A percentile compares a stretch with the other conserved stretches of the same genome.
phyloP scores from a whole-genome alignment of 2,888 invertebrate genomes.

The Coleophora deauratella region DNA sequence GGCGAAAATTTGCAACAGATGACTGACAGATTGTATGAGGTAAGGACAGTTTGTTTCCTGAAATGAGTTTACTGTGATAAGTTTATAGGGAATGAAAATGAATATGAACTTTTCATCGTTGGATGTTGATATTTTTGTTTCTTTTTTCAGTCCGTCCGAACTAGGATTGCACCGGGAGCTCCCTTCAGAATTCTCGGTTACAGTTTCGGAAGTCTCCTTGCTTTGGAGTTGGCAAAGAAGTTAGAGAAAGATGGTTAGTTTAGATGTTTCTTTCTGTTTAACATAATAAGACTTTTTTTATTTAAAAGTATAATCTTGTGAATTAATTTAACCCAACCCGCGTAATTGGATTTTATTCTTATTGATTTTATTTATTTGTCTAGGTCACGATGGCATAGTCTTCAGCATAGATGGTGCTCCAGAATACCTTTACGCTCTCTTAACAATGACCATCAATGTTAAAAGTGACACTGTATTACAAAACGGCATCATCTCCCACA shows the following conservation, averaged over 20 bases:
- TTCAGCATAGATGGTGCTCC: slow-evolving; percentile 89
- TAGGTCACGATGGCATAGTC: slow-evolving; percentile 73
- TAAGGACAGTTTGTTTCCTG: slow-evolving; percentile 28
- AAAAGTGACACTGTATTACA: slow-evolving; percentile 68
- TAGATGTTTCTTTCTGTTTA: neutral
- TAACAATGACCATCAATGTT: slow-evolving; percentile 58
- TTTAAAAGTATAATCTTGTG: neutral
- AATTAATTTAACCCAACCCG: no score
- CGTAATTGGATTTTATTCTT: no score
- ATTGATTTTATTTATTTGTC: slow-evolving; percentile 1
- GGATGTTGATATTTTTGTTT: neutral
- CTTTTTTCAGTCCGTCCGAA: slow-evolving; percentile 71
- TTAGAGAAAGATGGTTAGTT: slow-evolving; percentile 78
- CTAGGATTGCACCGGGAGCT: slow-evolving; percentile 72
- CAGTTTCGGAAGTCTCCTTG: slow-evolving; percentile 88
- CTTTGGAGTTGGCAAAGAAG: slow-evolving; percentile 82
- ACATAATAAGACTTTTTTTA: neutral
- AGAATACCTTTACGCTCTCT: slow-evolving; percentile 75
- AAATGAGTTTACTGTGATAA: no score
- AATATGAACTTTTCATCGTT: no score
- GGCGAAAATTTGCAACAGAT: slow-evolving; percentile 60
- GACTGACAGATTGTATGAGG: slow-evolving; percentile 68
- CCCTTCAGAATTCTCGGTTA: slow-evolving; percentile 88
- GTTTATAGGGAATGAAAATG: no score
- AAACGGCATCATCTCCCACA: slow-evolving; percentile 71